Evolutionary conservation across 2,888 invertebrate species (phyloP), one percentile per base, ranked within the genome.

Genomic region (Drosophila mulleri): DNA sequence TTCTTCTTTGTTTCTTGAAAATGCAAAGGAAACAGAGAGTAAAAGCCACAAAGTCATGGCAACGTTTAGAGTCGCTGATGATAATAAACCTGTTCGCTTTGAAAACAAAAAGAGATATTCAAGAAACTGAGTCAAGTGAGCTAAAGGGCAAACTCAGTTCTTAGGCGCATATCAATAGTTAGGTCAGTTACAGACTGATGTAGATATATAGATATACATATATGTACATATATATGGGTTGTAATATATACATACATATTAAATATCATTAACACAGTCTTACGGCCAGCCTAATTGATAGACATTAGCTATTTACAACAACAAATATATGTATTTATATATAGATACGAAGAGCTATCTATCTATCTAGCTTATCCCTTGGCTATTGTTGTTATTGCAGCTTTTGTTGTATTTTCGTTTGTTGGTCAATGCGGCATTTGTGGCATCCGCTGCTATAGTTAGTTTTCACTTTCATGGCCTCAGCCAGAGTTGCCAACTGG

Each of bases 21-120:
- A 87, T 88, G 87, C 85, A 74, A 88, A 85, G 82, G 87, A 86
- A 75, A 72, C 67, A 48, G 45, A 72, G 83, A 78, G 86, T 68
- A 76, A 81, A 72, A 88, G 82, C 72, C 73, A 67, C 67, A 75
- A 70, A 72, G 59, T 59, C 77, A 78, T 83, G 85, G 81, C 83
- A 83, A 68, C 81, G 73, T 71, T 84, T 85, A 88, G 59, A 59
- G 69, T 73, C 16, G 37, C 64, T 52, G 60, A 67, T 61, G 58
- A 67, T 62, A 57, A 64, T 58, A 83, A 84, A 84, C 84, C 84
- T 85, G 88, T 85, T 84, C 64, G 57, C 67, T 62, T 56, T 57
- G 57, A 53, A 75, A 53, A 75, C 57, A 65, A 53, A 48, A 41
- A 35, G 59, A 72, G 62, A 52, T 20, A 20, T 14, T 9, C n/a